These are phyloP conservation scores for Crotalus horridus DNA, from an alignment of 2,113 vertebrate species.

Conservation along the genomic window DNA sequence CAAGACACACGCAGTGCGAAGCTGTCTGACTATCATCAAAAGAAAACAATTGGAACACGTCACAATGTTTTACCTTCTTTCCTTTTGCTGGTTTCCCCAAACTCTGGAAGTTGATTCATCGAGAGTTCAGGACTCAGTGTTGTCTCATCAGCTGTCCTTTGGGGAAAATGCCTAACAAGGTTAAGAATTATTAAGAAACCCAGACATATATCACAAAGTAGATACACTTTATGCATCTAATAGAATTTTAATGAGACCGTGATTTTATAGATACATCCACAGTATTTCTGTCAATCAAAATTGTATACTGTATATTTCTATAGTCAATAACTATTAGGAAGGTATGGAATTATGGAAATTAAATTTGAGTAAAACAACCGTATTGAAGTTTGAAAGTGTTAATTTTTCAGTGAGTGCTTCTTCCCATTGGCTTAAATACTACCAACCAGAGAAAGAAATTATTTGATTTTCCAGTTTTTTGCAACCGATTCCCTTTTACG, in stretches of 20 bases:
- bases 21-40: background rate
- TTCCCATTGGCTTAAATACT: background rate
- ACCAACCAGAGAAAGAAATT: background rate
- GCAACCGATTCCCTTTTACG: background rate
- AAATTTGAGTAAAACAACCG: background rate
- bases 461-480: background rate
- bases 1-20: too few relatives aligned
- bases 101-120: background rate
- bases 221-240: background rate
- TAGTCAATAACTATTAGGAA: background rate
- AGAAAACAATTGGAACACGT: background rate
- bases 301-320: background rate
- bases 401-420: background rate
- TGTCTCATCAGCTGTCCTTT: slow-evolving; percentile 31
- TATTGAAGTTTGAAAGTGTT: background rate
- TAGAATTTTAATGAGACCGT: background rate
- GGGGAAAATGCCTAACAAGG: slow-evolving; percentile 23
- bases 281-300: background rate
- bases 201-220: background rate
- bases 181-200: background rate
- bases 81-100: background rate
- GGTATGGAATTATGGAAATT: background rate
- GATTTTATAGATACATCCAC: background rate
- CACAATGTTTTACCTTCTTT: slow-evolving; percentile 46
- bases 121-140: background rate